These are phyloP conservation scores for Manis pentadactyla DNA, from an alignment of 2,797 vertebrate species.

Conservation along the genomic window DNA sequence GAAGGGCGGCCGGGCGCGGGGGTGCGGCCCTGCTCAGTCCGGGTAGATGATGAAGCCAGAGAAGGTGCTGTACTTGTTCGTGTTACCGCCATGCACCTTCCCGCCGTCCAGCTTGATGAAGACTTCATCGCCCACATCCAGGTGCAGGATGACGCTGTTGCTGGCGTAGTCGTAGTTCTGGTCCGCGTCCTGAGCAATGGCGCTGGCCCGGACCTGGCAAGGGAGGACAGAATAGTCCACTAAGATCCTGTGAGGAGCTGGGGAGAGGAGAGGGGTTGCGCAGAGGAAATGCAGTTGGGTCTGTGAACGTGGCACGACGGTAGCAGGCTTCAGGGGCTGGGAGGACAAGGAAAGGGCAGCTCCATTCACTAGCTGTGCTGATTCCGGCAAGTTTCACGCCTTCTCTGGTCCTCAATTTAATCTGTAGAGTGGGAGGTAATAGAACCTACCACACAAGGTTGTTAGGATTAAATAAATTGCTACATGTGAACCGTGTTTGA, in stretches of 20 bases:
- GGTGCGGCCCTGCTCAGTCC: conserved; percentile 87
- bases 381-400: background rate
- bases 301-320: accelerated
- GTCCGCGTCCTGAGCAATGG: conserved; percentile 97
- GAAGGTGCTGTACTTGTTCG: conserved; percentile 99
- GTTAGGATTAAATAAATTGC: background rate
- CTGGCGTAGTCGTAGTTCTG: conserved; percentile 99
- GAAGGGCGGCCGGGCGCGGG: background rate
- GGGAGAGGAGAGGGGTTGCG: background rate
- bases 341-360: background rate
- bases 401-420: conserved; percentile 24
- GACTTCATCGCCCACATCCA: conserved; percentile 97
- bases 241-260: background rate
- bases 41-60: conserved; percentile 98
- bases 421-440: background rate
- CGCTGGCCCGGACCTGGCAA: conserved; percentile 94
- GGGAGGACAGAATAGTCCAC: background rate
- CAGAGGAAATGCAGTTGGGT: background rate
- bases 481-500: background rate
- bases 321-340: background rate
- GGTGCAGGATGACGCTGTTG: conserved; percentile 97
- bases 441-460: background rate
- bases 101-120: conserved; percentile 97
- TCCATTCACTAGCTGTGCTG: background rate
- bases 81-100: conserved; percentile 97